Base-by-base conservation (phyloP, 2,113 vertebrate genomes). In the Laticauda laticaudata region DNA sequence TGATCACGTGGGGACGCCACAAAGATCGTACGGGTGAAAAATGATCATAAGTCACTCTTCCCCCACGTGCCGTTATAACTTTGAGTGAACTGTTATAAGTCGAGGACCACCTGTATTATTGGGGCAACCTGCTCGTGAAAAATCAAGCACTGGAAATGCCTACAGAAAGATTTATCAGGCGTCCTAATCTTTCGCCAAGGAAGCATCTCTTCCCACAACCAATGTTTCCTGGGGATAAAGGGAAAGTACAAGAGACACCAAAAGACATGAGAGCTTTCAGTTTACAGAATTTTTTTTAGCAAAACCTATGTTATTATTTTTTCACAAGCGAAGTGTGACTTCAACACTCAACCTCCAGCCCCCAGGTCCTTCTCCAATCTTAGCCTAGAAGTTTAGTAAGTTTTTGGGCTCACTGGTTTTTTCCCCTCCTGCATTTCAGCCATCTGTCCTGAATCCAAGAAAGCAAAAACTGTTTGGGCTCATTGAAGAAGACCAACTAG, bases 301-400 rank as follows among this genome's bases (percentile, higher is more conserved):
- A 93, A 85, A 86, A 92, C 96, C 95, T 96, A 96, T 94, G 96
- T 85, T 55, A n/a, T 93, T 96, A 95, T 87, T 94, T 91, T 95
- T 93, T 94, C 89, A 95, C 51, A 94, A 95, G 95, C 95, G 94
- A 95, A 95, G 95, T 93, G 95, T 94, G 95, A 95, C 93, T 95
- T 24, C 54, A 59, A 93, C 95, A 91, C 91, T 96, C 96, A 92
- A 96, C 95, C 95, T 96, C 95, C 94, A 96, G 96, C 95, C 93
- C 94, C 4, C 15, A 54, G 92, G 94, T 92, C 92, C 94, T 94
- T 91, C 93, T 93, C 20, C n/a, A 95, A 95, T 55, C 34, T 55
- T 18, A 29, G 39, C 15, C 61, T 23, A 34, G 21, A 54, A 54
- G 53, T 54, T 54, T 54, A 75, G 51, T 34, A 43, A 51, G 34